Evolutionary conservation across 2,888 invertebrate genomes (phyloP), one percentile per base, ranked within the genome.

Genomic region (Temnothorax ravouxi): DNA sequence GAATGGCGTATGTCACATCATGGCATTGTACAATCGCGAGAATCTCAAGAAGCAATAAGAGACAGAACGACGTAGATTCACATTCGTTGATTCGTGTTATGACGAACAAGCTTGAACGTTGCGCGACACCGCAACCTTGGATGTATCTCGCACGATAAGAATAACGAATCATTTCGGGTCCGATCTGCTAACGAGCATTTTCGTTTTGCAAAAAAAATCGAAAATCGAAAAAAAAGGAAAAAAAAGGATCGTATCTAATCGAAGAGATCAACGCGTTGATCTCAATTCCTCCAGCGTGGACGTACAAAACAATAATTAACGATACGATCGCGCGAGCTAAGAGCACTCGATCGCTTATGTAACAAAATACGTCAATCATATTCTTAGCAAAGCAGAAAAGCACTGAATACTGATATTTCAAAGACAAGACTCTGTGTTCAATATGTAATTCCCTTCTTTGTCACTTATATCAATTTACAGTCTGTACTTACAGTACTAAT

Each of bases 301-400:
- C 50, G 54, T 15, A 50, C 64, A 56, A 84, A 62, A 83, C 84
- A 61, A 44, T 61, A 85, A 83, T 85, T 82, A 82, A 85, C 85
- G 84, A 84, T 83, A 80, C 29, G 44, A 86, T 83, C 74, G 34
- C 71, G 11, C 41, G 29, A 44, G 8, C 59, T 74, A 38, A 59
- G 59, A 18, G 38, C 61, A 71, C 50, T 80, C 47, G 79, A 71
- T 69, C 38, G 79, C 54, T 80, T 80, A 80, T 59, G 71, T 71
- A 80, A 80, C 59, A 59, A 47, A 69, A 15, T 59, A 69, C 71
- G 47, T 80, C 71, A 69, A 80, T 80, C 71, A 47, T 59, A 25
- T 47, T 59, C 47, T 11, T 11, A 34, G 13, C 34, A 2, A 79
- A 41, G 18, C 47, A 21, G 11, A 41, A n/a, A 69, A 79, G 34